Percentiles rank a stretch among this genome's conserved stretches.
Evolutionary conservation across 1,140 invertebrate species (phyloP).

Genomic region (Olivierus martensii): DNA sequence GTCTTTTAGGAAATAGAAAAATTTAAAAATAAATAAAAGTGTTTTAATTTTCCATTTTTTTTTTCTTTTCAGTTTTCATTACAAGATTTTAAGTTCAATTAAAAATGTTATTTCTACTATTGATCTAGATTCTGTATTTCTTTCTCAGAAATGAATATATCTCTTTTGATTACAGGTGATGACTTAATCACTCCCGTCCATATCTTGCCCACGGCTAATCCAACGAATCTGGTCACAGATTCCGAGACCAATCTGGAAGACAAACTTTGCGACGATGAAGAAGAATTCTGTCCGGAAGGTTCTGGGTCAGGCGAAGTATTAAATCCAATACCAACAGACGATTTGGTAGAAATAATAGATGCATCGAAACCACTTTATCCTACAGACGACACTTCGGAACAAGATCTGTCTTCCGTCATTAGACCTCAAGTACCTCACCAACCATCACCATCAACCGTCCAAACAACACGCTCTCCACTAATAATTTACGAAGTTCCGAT

Average conservation of each 20-base stretch:
- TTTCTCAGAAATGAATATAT: too few relatives aligned
- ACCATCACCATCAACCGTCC: not conserved
- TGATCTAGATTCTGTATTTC: too few relatives aligned
- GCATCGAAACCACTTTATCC: too few relatives aligned
- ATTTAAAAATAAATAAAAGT: too few relatives aligned
- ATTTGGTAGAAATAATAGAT: not conserved
- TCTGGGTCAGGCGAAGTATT: not conserved
- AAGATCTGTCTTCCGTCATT: not conserved
- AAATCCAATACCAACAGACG: not conserved
- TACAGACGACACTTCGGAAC: too few relatives aligned
- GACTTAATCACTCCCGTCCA: slow-evolving; percentile 87
- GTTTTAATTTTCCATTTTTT: too few relatives aligned
- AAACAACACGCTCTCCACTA: slow-evolving; percentile 4
- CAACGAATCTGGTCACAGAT: slow-evolving; percentile 23
- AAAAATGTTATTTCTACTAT: too few relatives aligned
- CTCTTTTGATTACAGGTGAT: slow-evolving; percentile 38
- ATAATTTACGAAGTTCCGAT: slow-evolving; percentile 15
- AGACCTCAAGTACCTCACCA: slow-evolving; percentile 1
- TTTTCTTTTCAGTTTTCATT: too few relatives aligned
- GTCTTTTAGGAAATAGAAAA: too few relatives aligned
- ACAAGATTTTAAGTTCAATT: too few relatives aligned
- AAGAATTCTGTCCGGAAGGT: slow-evolving; percentile 6
- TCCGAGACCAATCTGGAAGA: slow-evolving; percentile 31
- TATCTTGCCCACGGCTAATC: slow-evolving; percentile 46
- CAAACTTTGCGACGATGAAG: slow-evolving; percentile 8